These are phyloP conservation scores for Acrocyrtus sp. DNA, from an alignment of 2,888 invertebrate genomes.

Conservation along the genomic window DNA sequence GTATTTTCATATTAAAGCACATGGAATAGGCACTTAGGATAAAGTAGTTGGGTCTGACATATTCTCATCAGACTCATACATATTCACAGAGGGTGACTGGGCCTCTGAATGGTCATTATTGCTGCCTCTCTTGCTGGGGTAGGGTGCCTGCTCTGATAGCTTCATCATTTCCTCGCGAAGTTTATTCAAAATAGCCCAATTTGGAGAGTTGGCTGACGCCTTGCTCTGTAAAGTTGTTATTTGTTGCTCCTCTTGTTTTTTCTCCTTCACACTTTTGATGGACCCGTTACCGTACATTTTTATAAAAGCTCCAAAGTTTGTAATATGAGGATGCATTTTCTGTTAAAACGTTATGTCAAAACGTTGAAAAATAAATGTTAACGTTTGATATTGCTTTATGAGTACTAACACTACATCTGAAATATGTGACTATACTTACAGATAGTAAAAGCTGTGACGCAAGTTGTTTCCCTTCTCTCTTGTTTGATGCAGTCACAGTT, in stretches of 20 bases:
- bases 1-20: too few species aligned
- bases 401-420: too few species aligned
- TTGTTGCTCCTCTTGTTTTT: conserved; percentile 91
- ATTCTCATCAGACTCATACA: neutral
- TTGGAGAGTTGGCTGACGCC: conserved; percentile 89
- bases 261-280: conserved; percentile 90
- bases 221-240: conserved; percentile 90
- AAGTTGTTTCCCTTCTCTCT: conserved; percentile 94
- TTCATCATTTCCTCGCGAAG: conserved; percentile 84
- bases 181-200: conserved; percentile 89
- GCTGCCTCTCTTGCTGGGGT: neutral
- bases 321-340: conserved; percentile 93
- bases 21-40: neutral
- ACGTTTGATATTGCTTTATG: too few species aligned
- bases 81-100: neutral
- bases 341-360: conserved; percentile 66
- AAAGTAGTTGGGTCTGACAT: neutral
- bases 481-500: conserved; percentile 79
- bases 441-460: conserved; percentile 83
- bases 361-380: neutral
- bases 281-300: conserved; percentile 93
- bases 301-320: conserved; percentile 93
- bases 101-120: neutral
- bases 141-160: conserved; percentile 67
- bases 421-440: conserved; percentile 53